A percentile compares a stretch with the other conserved stretches of the same genome.
These are phyloP conservation scores for Aphyosemion australe DNA, from an alignment of 2,113 vertebrate species.

Conservation along the genomic window DNA sequence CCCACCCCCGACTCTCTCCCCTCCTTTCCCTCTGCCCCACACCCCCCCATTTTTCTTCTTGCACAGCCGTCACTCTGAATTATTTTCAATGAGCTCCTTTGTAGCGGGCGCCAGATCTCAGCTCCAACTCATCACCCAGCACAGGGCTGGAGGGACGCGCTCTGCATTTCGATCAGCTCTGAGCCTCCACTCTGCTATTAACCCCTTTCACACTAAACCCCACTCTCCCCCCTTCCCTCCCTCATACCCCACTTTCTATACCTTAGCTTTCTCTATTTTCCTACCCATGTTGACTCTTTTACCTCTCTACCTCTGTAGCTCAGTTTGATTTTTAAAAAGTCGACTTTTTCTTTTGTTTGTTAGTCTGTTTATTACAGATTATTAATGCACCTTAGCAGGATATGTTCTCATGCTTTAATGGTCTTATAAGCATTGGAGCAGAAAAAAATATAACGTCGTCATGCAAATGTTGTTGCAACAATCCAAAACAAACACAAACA, in stretches of 20 bases:
- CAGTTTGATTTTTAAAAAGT: conserved; percentile 33
- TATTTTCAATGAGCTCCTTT: conserved; percentile 95
- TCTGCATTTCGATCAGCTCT: conserved; percentile 88
- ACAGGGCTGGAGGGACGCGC: conserved; percentile 84
- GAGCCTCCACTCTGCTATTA: conserved; percentile 88
- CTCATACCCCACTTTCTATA: conserved; percentile 44
- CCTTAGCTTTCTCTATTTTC: conserved; percentile 68
- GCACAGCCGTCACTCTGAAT: conserved; percentile 93
- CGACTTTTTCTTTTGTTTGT: conserved; percentile 15
- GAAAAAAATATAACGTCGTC: too few species aligned
- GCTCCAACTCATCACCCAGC: conserved; percentile 91
- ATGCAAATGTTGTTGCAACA: too few species aligned
- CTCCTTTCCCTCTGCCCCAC: conserved; percentile 21
- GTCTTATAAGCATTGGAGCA: too few species aligned
- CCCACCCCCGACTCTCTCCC: conserved; percentile 18
- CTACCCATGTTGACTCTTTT: conserved; percentile 55
- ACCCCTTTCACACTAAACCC: conserved; percentile 83
- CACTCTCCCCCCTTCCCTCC: conserved; percentile 28
- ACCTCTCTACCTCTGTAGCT: conserved; percentile 60
- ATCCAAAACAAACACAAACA: too few species aligned
- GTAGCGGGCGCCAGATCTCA: conserved; percentile 90
- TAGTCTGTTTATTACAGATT: too few species aligned
- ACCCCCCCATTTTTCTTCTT: conserved; percentile 76
- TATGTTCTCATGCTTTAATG: too few species aligned
- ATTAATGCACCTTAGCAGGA: too few species aligned